Evolutionary conservation across 1,140 invertebrate genomes (phyloP).

Genomic region (Chrysoperla carnea): DNA sequence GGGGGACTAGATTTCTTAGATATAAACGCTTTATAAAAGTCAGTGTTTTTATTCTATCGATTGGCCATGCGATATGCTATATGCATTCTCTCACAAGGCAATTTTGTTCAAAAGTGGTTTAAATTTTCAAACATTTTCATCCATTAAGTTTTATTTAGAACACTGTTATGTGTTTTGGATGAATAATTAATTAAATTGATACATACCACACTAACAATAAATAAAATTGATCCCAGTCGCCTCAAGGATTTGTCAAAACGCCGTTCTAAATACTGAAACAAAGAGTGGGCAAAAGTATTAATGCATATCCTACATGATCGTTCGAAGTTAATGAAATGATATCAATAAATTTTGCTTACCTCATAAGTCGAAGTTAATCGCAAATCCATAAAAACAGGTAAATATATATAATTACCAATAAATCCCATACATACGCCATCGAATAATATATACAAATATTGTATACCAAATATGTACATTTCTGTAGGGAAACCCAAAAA

Average conservation of each 20-base stretch:
- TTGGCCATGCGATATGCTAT: no score
- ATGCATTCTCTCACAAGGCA: no score
- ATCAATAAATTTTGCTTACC: slow-evolving; percentile 25
- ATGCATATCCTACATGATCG: no score
- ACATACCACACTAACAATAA: slow-evolving; percentile 50
- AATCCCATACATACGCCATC: slow-evolving; percentile 42
- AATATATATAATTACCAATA: slow-evolving; percentile 44
- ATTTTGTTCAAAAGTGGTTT: no score
- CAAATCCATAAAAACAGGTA: slow-evolving; percentile 66
- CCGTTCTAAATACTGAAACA: slow-evolving; percentile 58
- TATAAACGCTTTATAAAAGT: no score
- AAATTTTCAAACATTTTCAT: no score
- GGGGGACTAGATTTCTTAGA: no score
- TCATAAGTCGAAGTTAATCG: slow-evolving; percentile 68
- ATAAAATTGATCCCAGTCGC: slow-evolving; percentile 54
- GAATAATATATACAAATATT: slow-evolving; percentile 43
- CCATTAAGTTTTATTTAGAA: background rate
- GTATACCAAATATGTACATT: slow-evolving; percentile 59
- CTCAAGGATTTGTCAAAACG: slow-evolving; percentile 53
- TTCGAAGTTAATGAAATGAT: no score
- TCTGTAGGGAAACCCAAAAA: slow-evolving; percentile 61
- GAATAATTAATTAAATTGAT: background rate
- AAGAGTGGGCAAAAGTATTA: no score
- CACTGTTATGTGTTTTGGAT: no score
- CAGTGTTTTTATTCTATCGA: no score